Conservation (phyloP, 2,888 invertebrate genomes). For the Drosophila suboccidentalis region DNA sequence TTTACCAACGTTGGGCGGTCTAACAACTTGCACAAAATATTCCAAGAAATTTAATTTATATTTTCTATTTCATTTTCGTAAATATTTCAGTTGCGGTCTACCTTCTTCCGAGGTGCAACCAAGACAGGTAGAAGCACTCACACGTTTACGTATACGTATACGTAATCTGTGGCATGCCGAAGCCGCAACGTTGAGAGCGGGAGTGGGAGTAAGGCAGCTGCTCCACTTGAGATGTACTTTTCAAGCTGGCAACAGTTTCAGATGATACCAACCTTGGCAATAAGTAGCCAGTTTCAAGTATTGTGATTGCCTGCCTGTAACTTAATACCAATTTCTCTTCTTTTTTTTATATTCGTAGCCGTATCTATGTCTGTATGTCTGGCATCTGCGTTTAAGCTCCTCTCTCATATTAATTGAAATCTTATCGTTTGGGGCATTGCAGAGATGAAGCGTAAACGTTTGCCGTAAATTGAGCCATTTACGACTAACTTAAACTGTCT, state of each 20-base stretch:
- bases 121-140: slow-evolving; percentile 15
- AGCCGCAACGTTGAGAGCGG: slow-evolving; percentile 2
- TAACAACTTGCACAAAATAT: slow-evolving; percentile 34
- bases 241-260: slow-evolving; percentile 37
- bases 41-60: slow-evolving; percentile 70
- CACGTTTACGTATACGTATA: slow-evolving; percentile 8
- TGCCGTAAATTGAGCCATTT: slow-evolving; percentile 41
- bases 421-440: slow-evolving; percentile 62
- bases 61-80: slow-evolving; percentile 43
- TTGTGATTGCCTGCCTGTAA: slow-evolving; percentile 47
- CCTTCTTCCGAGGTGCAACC: slow-evolving; percentile 32
- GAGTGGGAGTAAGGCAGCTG: neutral
- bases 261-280: slow-evolving; percentile 22
- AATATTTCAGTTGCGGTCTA: slow-evolving; percentile 45
- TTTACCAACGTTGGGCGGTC: slow-evolving; percentile 26
- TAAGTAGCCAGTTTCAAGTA: slow-evolving; percentile 51
- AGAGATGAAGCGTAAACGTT: slow-evolving; percentile 28
- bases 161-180: slow-evolving; percentile 22
- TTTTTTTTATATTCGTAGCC: neutral
- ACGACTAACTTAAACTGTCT: slow-evolving; percentile 24
- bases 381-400: slow-evolving; percentile 38
- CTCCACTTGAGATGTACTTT: slow-evolving; percentile 30
- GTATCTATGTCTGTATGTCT: slow-evolving; percentile 24
- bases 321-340: slow-evolving; percentile 26
- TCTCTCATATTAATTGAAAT: slow-evolving; percentile 72